These are phyloP conservation scores for Eilema caniola DNA, from an alignment of 2,888 invertebrate genomes.

Conservation along the genomic window DNA sequence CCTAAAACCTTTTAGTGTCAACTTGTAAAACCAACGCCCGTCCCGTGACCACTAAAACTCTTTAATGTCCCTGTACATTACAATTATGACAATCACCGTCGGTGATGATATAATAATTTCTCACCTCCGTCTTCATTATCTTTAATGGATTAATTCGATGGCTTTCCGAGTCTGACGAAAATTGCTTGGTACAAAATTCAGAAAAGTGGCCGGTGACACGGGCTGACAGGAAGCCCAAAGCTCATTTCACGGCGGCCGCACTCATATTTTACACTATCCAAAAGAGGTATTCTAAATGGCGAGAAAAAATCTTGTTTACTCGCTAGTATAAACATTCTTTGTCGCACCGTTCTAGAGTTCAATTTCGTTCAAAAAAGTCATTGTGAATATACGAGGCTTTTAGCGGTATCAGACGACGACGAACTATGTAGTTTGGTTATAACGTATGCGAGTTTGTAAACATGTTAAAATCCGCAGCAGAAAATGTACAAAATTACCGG, in stretches of 20 bases:
- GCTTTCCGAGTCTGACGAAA: constrained; percentile 37
- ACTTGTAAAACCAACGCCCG: constrained; percentile 10
- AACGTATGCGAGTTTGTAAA: constrained; percentile 55
- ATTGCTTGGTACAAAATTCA: constrained; percentile 58
- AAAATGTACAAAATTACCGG: constrained; percentile 7
- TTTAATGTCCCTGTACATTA: constrained; percentile 24
- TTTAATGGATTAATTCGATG: constrained; percentile 41
- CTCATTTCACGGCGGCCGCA: constrained; percentile 81
- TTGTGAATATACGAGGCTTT: constrained; percentile 47
- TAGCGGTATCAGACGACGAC: constrained; percentile 56
- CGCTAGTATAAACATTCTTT: constrained; percentile 62
- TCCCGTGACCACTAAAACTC: constrained; percentile 11
- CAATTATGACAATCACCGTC: constrained; percentile 31
- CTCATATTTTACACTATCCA: constrained; percentile 78
- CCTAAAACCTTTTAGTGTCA: constrained; percentile 3
- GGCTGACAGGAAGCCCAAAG: constrained; percentile 68
- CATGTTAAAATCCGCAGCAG: constrained; percentile 24
- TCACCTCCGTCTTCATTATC: constrained; percentile 38
- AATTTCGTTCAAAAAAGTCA: constrained; percentile 53
- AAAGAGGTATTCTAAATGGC: constrained; percentile 66
- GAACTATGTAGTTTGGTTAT: constrained; percentile 58
- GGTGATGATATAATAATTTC: constrained; percentile 36
- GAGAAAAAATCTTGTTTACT: constrained; percentile 49
- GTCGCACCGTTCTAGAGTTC: constrained; percentile 56
- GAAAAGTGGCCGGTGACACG: constrained; percentile 63